Conservation (phyloP, 2,888 invertebrate species). For the Tholera decimalis region DNA sequence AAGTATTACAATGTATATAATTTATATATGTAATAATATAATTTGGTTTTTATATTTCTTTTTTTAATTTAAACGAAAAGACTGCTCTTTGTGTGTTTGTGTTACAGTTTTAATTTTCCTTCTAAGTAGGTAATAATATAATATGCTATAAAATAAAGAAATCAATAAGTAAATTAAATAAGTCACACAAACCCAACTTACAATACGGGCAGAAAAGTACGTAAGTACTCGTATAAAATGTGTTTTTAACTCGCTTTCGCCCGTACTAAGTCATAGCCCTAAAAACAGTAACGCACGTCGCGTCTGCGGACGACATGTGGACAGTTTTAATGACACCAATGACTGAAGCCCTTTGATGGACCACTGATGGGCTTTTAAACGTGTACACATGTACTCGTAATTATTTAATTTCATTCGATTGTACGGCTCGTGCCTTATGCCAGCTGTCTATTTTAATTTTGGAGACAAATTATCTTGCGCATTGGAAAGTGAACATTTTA, state of each 20-base stretch:
- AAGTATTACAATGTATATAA: too few relatives aligned
- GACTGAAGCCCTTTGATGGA: constrained; percentile 60
- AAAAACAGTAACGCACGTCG: constrained; percentile 68
- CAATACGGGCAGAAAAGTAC: too few relatives aligned
- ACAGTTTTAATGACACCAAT: constrained; percentile 68
- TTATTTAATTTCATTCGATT: constrained; percentile 70
- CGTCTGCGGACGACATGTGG: constrained; percentile 62
- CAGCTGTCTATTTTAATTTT: constrained; percentile 57
- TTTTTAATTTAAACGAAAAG: too few relatives aligned
- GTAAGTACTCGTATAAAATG: background rate
- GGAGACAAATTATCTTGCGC: constrained; percentile 55
- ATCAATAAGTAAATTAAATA: too few relatives aligned
- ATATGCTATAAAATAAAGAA: too few relatives aligned
- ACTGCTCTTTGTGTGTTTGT: too few relatives aligned
- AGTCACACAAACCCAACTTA: too few relatives aligned
- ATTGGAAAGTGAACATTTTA: constrained; percentile 31
- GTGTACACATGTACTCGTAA: constrained; percentile 75
- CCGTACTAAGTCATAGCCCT: constrained; percentile 13
- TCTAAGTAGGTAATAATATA: too few relatives aligned
- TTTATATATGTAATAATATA: too few relatives aligned
- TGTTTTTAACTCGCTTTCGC: constrained; percentile 33
- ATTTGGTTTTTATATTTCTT: too few relatives aligned
- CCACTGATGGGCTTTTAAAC: constrained; percentile 75
- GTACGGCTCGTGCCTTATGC: constrained; percentile 46
- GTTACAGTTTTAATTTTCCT: too few relatives aligned